phyloP scores from a whole-genome alignment of 37 sponge, comb jelly and placozoan species.

The Diacarnus erythraeanus region DNA sequence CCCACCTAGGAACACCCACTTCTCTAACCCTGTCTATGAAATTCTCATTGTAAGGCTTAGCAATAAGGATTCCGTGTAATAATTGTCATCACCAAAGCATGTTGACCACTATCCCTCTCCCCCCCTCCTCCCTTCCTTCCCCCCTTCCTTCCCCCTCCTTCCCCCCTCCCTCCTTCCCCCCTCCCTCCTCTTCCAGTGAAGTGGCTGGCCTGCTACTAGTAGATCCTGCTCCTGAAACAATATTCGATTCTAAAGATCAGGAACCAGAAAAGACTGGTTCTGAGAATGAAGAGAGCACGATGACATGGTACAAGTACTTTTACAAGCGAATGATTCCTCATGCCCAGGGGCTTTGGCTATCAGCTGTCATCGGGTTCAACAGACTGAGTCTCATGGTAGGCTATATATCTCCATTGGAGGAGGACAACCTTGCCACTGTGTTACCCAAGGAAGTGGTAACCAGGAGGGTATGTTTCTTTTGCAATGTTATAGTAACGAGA shows the following conservation, averaged over 20 bases:
- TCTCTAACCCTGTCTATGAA: too few relatives aligned
- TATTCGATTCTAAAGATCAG: conserved; percentile 8
- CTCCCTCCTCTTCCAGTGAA: conserved; percentile 20
- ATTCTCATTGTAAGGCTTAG: too few relatives aligned
- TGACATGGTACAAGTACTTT: conserved; percentile 32
- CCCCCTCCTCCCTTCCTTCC: background rate
- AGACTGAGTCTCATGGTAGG: conserved; percentile 51
- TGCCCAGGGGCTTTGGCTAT: conserved; percentile 22
- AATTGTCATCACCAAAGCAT: background rate
- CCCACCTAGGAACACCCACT: too few relatives aligned
- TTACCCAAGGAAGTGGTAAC: conserved; percentile 23
- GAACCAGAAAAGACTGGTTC: background rate
- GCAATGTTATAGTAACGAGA: background rate
- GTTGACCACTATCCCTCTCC: background rate
- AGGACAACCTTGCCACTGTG: background rate
- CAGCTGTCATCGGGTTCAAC: conserved; percentile 47
- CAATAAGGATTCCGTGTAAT: too few relatives aligned
- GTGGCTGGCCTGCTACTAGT: conserved; percentile 63
- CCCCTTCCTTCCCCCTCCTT: too few relatives aligned
- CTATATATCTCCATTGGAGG: conserved; percentile 35
- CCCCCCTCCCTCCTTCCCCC: background rate
- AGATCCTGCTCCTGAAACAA: conserved; percentile 39
- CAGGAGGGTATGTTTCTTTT: conserved; percentile 16
- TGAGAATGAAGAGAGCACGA: background rate
- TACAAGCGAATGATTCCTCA: conserved; percentile 24